Evolutionary conservation across 2,113 vertebrate species (phyloP), one percentile per base, ranked within the genome.

Genomic region (Anhinga rufa): DNA sequence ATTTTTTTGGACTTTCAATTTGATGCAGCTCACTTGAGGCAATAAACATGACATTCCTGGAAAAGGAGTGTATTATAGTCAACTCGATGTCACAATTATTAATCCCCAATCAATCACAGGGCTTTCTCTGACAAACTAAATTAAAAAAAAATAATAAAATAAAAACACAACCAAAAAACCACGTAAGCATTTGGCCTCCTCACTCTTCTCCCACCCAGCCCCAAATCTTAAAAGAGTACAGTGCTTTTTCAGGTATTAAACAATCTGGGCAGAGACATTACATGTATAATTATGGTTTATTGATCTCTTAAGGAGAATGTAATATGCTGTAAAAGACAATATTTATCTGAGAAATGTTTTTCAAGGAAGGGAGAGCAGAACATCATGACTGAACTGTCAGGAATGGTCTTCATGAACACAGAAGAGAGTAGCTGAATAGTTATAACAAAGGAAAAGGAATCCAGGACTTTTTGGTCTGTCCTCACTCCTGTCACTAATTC

Each of bases 1-100:
- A 96, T 84, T 89, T 77, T 84, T 76, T 86, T 40, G 82, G 88
- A 92, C 92, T 97, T 97, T 94, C 91, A 94, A 95, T 97, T 97
- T 96, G 96, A 97, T 95, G 92, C 85, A 75, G 91, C 78, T 97
- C 86, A 95, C 75, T 95, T 4, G 57, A 96, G 90, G 71, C 95
- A 96, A 78, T 97, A 96, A 97, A 96, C 78, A 93, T 94, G 87
- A 86, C 92, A 92, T 77, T 90, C 72, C 71, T 90, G 87, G 91
- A 90, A 91, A 97, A 97, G 70, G 82, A 96, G 69, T 90, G 29
- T 82, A 79, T 95, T 97, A 82, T 82, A 40, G 29, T 95, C 95
- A 97, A 22, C 48, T 91, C 82, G 46, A 78, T 95, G 92, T 94
- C 97, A 95, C 1, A 5, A 90, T 81, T 94, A 92, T 95, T 97